Base-by-base conservation (phyloP, 1,140 invertebrate species). In the Pogonus chalceus region DNA sequence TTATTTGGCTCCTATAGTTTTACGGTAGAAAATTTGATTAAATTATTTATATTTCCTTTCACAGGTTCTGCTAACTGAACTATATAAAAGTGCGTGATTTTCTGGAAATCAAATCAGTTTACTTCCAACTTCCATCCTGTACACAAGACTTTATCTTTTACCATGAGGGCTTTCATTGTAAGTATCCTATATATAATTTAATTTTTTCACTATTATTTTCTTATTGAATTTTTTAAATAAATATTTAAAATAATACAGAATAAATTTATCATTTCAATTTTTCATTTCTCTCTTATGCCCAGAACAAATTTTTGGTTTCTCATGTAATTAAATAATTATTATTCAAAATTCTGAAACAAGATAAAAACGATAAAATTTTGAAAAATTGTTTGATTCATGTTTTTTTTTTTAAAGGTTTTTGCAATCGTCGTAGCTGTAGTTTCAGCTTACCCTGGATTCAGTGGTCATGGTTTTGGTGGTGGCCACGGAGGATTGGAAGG, bases 341-440 rank as follows among this genome's bases (percentile, higher is more conserved):
- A n/a, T n/a, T n/a, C n/a, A n/a, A n/a, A n/a, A n/a, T n/a, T n/a
- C n/a, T n/a, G n/a, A n/a, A n/a, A n/a, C n/a, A n/a, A n/a, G n/a
- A n/a, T n/a, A n/a, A n/a, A n/a, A n/a, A n/a, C n/a, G n/a, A n/a
- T n/a, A n/a, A n/a, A n/a, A n/a, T n/a, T n/a, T n/a, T n/a, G n/a
- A n/a, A n/a, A n/a, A n/a, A n/a, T n/a, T n/a, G n/a, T 53, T 9
- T 46, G 43, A 23, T 49, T 49, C 21, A 56, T 49, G 10, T 51
- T 51, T 14, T 47, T 47, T 22, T 48, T 55, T 55, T 47, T 37
- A 23, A 35, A 65, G 64, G 57, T 61, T 21, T 56, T 50, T 54
- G 56, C 55, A 53, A 49, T 55, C 48, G 61, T 65, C 58, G 51
- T 64, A 57, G 62, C 54, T 52, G 55, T 49, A 24, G 22, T 35